phyloP scores from a whole-genome alignment of 2,888 invertebrate species.

The Omphaloscelis lunosa region DNA sequence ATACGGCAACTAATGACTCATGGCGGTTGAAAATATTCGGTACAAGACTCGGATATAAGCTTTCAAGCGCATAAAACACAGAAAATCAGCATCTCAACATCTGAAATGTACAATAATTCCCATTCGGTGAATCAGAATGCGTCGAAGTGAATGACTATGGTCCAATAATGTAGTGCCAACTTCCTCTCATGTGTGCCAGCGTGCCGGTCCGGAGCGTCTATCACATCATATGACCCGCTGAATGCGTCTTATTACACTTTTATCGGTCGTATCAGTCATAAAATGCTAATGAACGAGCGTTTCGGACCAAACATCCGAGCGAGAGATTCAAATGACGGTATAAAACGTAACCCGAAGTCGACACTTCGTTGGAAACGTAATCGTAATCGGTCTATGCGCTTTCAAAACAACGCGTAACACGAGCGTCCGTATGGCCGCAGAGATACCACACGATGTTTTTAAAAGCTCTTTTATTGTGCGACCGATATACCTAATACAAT shows the following conservation, averaged over 20 bases:
- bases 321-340: conserved; percentile 90
- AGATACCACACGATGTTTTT: conserved; percentile 87
- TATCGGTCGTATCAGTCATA: conserved; percentile 90
- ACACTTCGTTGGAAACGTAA: conserved; percentile 89
- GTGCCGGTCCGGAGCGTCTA: conserved; percentile 82
- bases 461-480: conserved; percentile 89
- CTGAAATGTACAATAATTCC: conserved; percentile 78
- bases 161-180: conserved; percentile 83
- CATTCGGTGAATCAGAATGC: conserved; percentile 84
- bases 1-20: conserved; percentile 62
- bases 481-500: conserved; percentile 76
- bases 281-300: conserved; percentile 90
- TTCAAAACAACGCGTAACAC: conserved; percentile 89
- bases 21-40: conserved; percentile 57
- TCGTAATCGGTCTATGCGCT: conserved; percentile 87
- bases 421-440: conserved; percentile 83
- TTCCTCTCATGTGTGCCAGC: conserved; percentile 82
- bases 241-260: conserved; percentile 90
- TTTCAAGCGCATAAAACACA: conserved; percentile 77
- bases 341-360: conserved; percentile 90
- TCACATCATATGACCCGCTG: conserved; percentile 87
- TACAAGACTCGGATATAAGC: conserved; percentile 71
- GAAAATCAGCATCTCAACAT: conserved; percentile 77
- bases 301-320: conserved; percentile 90
- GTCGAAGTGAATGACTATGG: conserved; percentile 81